Evolutionary conservation across 2,888 invertebrate genomes (phyloP).

Genomic region (Fissipunctia ypsillon): DNA sequence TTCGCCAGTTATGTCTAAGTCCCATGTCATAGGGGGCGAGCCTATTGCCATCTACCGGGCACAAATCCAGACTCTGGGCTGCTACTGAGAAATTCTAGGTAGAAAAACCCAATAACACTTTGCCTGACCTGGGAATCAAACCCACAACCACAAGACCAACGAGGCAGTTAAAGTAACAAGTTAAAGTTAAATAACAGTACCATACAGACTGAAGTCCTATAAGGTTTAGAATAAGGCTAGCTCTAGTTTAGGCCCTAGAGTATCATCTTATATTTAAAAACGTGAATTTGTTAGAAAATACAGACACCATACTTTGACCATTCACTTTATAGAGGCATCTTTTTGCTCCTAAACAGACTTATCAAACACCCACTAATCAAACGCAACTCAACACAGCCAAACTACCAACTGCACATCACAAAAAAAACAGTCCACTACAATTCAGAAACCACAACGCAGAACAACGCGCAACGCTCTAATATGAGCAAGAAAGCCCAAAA

Average conservation of each 20-base stretch:
- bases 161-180: too few species aligned
- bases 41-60: too few species aligned
- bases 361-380: not conserved
- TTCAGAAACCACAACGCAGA: slow-evolving; percentile 9
- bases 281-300: not conserved
- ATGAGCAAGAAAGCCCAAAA: slow-evolving; percentile 21
- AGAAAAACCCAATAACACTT: too few species aligned
- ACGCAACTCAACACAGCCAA: too few species aligned
- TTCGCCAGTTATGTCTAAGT: too few species aligned
- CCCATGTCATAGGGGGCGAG: too few species aligned
- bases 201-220: not conserved
- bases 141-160: too few species aligned
- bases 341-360: not conserved
- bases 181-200: not conserved
- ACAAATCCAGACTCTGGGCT: too few species aligned
- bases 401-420: not conserved
- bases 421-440: slow-evolving; percentile 16
- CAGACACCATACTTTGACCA: not conserved
- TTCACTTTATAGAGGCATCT: not conserved
- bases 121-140: too few species aligned
- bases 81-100: too few species aligned
- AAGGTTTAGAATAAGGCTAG: not conserved
- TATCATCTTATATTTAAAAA: not conserved
- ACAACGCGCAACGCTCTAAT: too few species aligned
- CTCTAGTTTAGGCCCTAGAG: not conserved